A percentile compares a stretch with the other conserved stretches of the same genome.
phyloP scores from a whole-genome alignment of 2,113 vertebrate genomes.

The Ciconia boyciana region DNA sequence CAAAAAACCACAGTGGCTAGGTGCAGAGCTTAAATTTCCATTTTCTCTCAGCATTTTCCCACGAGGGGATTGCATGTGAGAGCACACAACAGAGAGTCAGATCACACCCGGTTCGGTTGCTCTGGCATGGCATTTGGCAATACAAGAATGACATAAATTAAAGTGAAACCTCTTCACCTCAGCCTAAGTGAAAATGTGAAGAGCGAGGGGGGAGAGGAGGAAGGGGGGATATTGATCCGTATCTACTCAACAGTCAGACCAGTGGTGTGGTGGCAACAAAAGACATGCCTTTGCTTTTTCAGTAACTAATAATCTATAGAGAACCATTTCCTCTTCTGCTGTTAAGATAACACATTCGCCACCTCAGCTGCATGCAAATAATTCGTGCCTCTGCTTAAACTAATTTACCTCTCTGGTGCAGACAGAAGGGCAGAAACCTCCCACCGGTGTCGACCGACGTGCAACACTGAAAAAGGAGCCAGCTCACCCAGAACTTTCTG shows the following conservation, averaged over 20 bases:
- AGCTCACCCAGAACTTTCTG: slow-evolving; percentile 21
- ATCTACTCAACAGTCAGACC: slow-evolving; percentile 62
- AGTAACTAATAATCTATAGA: slow-evolving; percentile 61
- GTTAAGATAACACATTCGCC: slow-evolving; percentile 31
- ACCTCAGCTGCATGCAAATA: slow-evolving; percentile 58
- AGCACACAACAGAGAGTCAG: slow-evolving; percentile 46
- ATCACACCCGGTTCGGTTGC: slow-evolving; percentile 36
- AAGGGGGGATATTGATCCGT: slow-evolving; percentile 43
- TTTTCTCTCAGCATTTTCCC: slow-evolving; percentile 64
- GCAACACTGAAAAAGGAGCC: not conserved
- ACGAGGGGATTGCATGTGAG: slow-evolving; percentile 52
- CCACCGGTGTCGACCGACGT: not conserved
- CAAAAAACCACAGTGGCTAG: slow-evolving; percentile 27
- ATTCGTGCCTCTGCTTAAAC: slow-evolving; percentile 17
- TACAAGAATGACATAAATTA: slow-evolving; percentile 55
- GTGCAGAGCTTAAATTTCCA: slow-evolving; percentile 47
- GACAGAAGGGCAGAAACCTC: slow-evolving; percentile 36
- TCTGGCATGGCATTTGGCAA: slow-evolving; percentile 51
- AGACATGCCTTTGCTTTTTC: slow-evolving; percentile 36
- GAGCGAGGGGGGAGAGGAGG: not conserved
- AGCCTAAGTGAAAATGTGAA: slow-evolving; percentile 52
- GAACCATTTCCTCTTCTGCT: slow-evolving; percentile 59
- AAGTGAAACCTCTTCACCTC: slow-evolving; percentile 60
- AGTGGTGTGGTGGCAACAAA: slow-evolving; percentile 21
- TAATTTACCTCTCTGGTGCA: slow-evolving; percentile 20